A percentile compares a stretch with the other conserved stretches of the same genome.
phyloP scores from a whole-genome alignment of 2,888 invertebrate species.

The Epinotia brunnichana region DNA sequence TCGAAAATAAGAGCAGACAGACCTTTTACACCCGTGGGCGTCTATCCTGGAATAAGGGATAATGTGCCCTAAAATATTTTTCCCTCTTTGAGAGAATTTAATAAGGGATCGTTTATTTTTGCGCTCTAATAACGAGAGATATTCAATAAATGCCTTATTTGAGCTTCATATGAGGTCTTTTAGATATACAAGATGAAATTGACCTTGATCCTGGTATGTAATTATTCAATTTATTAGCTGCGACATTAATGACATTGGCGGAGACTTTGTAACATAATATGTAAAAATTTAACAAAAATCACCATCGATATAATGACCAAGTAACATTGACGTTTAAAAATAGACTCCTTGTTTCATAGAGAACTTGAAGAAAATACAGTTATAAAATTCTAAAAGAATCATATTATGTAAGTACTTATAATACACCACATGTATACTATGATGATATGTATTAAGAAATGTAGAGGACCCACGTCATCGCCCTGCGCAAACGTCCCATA shows the following conservation, averaged over 20 bases:
- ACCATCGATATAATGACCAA: too few relatives aligned
- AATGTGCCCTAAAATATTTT: slow-evolving; percentile 1
- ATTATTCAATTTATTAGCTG: not conserved
- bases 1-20: not conserved
- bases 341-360: not conserved
- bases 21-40: not conserved
- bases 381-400: too few relatives aligned
- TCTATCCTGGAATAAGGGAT: slow-evolving; percentile 3
- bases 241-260: not conserved
- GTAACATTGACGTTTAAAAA: not conserved
- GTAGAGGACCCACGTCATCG: too few relatives aligned
- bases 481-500: too few relatives aligned
- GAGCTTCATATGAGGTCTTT: not conserved
- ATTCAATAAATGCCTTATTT: slow-evolving; percentile 11
- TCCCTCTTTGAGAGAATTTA: slow-evolving; percentile 4
- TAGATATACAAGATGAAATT: not conserved
- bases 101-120: slow-evolving; percentile 24
- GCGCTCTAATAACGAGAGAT: slow-evolving; percentile 12
- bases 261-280: not conserved
- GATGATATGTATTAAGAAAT: too few relatives aligned
- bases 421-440: too few relatives aligned
- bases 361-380: too few relatives aligned
- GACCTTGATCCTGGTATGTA: slow-evolving; percentile 6
- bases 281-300: not conserved
- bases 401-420: too few relatives aligned